Evolutionary conservation across 1,140 invertebrate genomes (phyloP), one percentile per base, ranked within the genome.

Genomic region (Ceratina japonica): DNA sequence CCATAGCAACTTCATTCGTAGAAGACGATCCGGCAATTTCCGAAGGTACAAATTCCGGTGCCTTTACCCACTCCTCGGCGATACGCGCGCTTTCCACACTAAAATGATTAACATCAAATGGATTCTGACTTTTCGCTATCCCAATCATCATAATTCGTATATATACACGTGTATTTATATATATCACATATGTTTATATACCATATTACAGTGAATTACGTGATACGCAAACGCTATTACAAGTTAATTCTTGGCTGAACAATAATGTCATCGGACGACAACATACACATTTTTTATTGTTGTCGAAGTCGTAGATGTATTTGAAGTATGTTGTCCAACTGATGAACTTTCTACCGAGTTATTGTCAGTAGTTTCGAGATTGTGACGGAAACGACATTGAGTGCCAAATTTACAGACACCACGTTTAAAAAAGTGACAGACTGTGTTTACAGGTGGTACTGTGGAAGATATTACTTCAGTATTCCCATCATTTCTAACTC

Each of bases 21-120:
- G 65, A 80, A 16, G 87, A 89, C 49, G 83, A 81, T 73, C 81
- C 80, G 58, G 86, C 83, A 44, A 77, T 59, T 80, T 90, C 87
- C 59, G 90, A 93, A 75, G 95, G 95, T 73, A 95, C 89, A 92
- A 96, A 96, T 91, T 95, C 95, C 56, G 94, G 94, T 54, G 95
- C 95, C 83, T 95, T 94, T 0, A 94, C 94, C 95, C 95, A 95
- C 71, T 91, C 90, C 80, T 91, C 90, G 20, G 79, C 84, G 62
- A 68, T 78, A 65, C 71, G 69, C 63, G 63, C 73, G 37, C 20
- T 75, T 64, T 79, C 81, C 59, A 75, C 82, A n/a, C 84, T 88
- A 44, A 22, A 73, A 81, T 44, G n/a, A n/a, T n/a, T n/a, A 18
- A 15, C 24, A 3, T 54, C 54, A 22, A 52, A 63, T 20, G 5